phyloP scores from a whole-genome alignment of 2,888 invertebrate species.

The Blera fallax region DNA sequence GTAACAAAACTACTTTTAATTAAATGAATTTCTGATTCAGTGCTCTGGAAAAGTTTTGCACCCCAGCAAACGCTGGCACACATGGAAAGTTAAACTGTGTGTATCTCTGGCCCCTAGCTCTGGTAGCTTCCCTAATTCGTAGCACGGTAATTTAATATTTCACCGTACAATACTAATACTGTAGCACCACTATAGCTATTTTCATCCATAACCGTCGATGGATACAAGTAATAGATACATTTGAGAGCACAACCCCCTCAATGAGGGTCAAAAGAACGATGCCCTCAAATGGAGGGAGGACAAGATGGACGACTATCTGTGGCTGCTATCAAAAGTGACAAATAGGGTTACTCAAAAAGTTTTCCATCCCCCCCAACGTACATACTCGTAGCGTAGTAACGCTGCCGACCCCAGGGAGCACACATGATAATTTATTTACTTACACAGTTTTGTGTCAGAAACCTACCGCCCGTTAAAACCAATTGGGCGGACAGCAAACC shows the following conservation, averaged over 20 bases:
- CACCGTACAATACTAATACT: neutral
- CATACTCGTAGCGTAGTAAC: neutral
- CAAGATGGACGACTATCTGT: constrained; percentile 23
- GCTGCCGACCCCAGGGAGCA: neutral
- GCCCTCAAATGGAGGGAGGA: neutral
- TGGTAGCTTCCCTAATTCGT: neutral
- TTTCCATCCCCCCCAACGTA: neutral
- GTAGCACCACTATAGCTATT: neutral
- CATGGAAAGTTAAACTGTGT: neutral
- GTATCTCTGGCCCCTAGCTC: neutral
- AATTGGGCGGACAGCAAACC: constrained; percentile 15
- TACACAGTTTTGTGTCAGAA: neutral
- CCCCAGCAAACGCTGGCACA: neutral
- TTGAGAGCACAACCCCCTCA: neutral
- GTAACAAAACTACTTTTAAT: neutral
- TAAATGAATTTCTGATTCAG: neutral
- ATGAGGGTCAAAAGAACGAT: constrained; percentile 1
- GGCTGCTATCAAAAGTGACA: constrained; percentile 42
- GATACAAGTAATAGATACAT: constrained; percentile 26
- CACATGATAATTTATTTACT: constrained; percentile 43
- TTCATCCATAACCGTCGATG: constrained; percentile 15
- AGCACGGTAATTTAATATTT: neutral
- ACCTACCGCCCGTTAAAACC: constrained; percentile 7
- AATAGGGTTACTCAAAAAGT: constrained; percentile 34
- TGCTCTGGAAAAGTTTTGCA: neutral